phyloP scores from a whole-genome alignment of 2,113 vertebrate species.

The Ictidomys tridecemlineatus region DNA sequence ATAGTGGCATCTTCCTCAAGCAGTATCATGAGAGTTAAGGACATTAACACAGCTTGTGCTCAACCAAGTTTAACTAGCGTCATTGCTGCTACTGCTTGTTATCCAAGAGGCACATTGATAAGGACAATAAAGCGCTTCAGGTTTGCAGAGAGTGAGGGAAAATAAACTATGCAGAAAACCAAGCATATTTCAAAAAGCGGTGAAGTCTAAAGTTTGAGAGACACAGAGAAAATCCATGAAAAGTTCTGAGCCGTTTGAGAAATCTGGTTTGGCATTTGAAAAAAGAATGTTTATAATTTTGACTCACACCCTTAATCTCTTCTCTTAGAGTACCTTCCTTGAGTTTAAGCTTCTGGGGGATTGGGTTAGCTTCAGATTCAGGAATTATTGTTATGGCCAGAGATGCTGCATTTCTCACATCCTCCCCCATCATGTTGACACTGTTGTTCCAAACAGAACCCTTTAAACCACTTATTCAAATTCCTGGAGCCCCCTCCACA shows the following conservation, averaged over 20 bases:
- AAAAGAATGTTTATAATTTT: neutral
- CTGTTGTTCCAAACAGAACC: neutral
- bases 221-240: neutral
- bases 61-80: neutral
- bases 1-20: neutral
- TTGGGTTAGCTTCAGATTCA: neutral
- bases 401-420: neutral
- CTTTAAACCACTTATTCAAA: neutral
- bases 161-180: neutral
- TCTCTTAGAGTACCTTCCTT: neutral
- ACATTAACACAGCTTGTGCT: neutral
- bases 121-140: neutral
- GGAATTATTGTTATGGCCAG: neutral
- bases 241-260: neutral
- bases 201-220: neutral
- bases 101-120: neutral
- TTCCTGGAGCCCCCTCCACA: fast-evolving
- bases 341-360: neutral
- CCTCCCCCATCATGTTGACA: neutral
- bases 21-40: neutral
- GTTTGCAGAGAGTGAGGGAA: neutral
- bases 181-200: neutral
- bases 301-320: neutral
- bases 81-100: neutral
- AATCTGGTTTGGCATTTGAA: neutral